A percentile compares a stretch with the other conserved stretches of the same genome.
Evolutionary conservation across 1,140 invertebrate species (phyloP).

Genomic region (Piezodorus guildinii): DNA sequence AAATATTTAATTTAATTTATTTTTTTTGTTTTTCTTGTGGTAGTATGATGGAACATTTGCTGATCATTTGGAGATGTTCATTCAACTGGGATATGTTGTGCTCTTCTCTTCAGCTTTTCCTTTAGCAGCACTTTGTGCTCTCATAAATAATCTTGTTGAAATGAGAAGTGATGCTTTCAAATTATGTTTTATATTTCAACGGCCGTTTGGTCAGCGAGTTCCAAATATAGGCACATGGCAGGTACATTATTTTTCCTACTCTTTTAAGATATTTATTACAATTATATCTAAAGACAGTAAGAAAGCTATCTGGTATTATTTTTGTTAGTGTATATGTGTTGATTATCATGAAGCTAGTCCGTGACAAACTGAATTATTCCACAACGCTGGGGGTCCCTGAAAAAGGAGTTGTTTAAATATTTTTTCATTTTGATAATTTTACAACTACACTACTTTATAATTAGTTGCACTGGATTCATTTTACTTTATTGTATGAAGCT

Average conservation of each 20-base stretch:
- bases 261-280: not conserved
- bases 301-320: not conserved
- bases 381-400: too few relatives aligned
- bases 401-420: too few relatives aligned
- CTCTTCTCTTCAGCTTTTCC: conserved; percentile 94
- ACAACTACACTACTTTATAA: too few relatives aligned
- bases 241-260: conserved; percentile 39
- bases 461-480: too few relatives aligned
- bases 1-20: too few relatives aligned
- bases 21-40: conserved; percentile 17
- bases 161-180: conserved; percentile 94
- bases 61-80: conserved; percentile 95
- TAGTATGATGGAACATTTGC: conserved; percentile 46
- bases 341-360: too few relatives aligned
- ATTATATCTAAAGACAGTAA: not conserved
- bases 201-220: conserved; percentile 85
- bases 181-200: conserved; percentile 82
- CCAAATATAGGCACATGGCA: conserved; percentile 95
- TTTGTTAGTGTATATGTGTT: too few relatives aligned
- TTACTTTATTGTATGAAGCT: too few relatives aligned
- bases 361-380: too few relatives aligned
- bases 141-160: conserved; percentile 89
- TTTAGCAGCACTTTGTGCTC: conserved; percentile 79
- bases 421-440: too few relatives aligned
- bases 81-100: conserved; percentile 93